A percentile compares a stretch with the other conserved stretches of the same genome.
These are phyloP conservation scores for Nomia melanderi DNA, from an alignment of 1,140 invertebrate species.

Conservation along the genomic window DNA sequence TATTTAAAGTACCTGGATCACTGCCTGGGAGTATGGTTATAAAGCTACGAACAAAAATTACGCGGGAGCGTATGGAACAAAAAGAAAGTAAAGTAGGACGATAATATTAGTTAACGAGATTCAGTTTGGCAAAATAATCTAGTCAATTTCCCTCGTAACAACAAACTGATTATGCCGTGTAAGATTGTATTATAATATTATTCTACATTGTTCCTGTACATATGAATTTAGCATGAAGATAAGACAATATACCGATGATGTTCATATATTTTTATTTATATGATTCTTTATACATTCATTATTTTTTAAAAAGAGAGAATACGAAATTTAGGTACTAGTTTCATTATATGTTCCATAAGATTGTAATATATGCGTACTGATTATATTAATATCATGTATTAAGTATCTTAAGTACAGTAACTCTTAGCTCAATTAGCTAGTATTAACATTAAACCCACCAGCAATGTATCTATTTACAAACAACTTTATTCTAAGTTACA, in stretches of 20 bases:
- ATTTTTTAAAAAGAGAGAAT: conserved; percentile 33
- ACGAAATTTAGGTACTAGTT: conserved; percentile 23
- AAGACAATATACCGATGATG: conserved; percentile 32
- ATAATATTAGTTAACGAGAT: conserved; percentile 67
- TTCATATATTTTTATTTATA: conserved; percentile 46
- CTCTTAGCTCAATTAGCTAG: conserved; percentile 22
- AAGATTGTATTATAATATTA: conserved; percentile 57
- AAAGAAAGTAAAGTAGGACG: conserved; percentile 70
- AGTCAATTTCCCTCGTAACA: conserved; percentile 65
- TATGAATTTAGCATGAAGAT: conserved; percentile 41
- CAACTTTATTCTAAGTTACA: conserved; percentile 55
- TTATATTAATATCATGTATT: conserved; percentile 21
- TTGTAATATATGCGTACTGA: conserved; percentile 31
- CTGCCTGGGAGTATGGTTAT: conserved; percentile 84
- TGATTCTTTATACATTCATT: conserved; percentile 52
- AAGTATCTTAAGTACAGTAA: conserved; percentile 24
- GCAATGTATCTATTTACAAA: conserved; percentile 34
- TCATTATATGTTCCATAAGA: conserved; percentile 18
- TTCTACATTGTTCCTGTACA: conserved; percentile 52
- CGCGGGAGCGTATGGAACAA: conserved; percentile 80
- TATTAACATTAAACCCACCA: conserved; percentile 6
- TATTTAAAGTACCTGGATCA: conserved; percentile 90
- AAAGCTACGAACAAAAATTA: conserved; percentile 83
- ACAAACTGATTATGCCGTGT: conserved; percentile 42
- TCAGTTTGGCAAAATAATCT: conserved; percentile 62